Evolutionary conservation across 2,888 invertebrate species (phyloP).

Genomic region (Molorchus minor): DNA sequence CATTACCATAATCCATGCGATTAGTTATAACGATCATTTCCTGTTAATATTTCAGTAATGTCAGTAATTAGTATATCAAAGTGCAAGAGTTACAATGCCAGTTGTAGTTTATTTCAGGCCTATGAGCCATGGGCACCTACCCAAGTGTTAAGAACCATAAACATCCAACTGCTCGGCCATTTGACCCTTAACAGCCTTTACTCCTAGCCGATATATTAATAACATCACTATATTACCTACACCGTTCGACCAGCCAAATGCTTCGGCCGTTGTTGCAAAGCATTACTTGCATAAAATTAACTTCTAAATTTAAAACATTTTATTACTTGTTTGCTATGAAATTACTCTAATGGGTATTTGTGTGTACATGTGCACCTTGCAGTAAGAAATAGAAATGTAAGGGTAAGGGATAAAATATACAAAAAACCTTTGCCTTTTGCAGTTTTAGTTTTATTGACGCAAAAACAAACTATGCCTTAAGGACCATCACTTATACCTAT

Average conservation of each 20-base stretch:
- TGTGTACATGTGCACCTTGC: too few species aligned
- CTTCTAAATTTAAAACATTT: background rate
- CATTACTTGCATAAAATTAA: background rate
- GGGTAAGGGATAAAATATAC: too few species aligned
- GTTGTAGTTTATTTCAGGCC: slow-evolving; percentile 4
- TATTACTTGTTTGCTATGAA: too few species aligned
- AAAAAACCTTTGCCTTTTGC: too few species aligned
- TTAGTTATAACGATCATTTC: too few species aligned
- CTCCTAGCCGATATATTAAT: slow-evolving; percentile 12
- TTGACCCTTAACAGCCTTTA: slow-evolving; percentile 14
- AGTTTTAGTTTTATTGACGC: too few species aligned
- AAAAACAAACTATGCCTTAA: too few species aligned
- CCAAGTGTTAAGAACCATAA: slow-evolving; percentile 12
- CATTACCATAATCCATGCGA: too few species aligned
- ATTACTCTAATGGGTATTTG: too few species aligned
- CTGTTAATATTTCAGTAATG: background rate
- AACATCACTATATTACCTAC: slow-evolving; percentile 13
- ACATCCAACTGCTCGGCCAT: background rate
- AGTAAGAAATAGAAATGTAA: too few species aligned
- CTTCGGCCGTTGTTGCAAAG: background rate
- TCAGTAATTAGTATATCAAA: background rate
- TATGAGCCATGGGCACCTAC: background rate
- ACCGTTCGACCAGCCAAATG: slow-evolving; percentile 8
- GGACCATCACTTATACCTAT: too few species aligned
- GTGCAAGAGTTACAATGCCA: background rate